These are phyloP conservation scores for Pteropus alecto DNA, from an alignment of 2,113 vertebrate genomes.

Conservation along the genomic window DNA sequence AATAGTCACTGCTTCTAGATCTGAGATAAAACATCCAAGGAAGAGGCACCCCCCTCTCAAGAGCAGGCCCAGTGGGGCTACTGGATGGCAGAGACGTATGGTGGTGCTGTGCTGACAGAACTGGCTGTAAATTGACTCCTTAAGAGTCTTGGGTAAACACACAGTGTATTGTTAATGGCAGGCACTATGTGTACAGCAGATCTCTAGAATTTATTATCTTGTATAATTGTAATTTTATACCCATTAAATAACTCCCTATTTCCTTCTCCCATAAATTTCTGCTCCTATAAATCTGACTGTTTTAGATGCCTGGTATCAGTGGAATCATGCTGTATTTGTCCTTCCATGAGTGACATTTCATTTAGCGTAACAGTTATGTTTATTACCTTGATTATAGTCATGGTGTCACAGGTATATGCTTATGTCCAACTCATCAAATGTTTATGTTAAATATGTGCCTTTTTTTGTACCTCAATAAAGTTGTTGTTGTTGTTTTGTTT, in stretches of 20 bases:
- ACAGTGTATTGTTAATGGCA: neutral
- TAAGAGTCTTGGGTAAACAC: neutral
- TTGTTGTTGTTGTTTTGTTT: neutral
- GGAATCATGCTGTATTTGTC: neutral
- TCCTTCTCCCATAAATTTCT: neutral
- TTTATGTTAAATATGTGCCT: neutral
- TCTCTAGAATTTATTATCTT: neutral
- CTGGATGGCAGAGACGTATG: neutral
- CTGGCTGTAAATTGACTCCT: neutral
- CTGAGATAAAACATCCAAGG: neutral
- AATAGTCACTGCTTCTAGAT: no score
- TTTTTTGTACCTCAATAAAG: neutral
- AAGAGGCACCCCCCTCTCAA: fast-evolving
- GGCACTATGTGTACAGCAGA: neutral
- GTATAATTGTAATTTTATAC: neutral
- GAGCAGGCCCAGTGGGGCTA: no score
- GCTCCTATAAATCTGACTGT: neutral
- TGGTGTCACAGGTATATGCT: no score
- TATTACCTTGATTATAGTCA: neutral
- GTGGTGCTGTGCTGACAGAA: neutral
- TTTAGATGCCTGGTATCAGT: neutral
- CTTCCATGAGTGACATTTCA: neutral
- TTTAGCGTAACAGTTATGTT: neutral
- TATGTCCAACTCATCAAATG: neutral
- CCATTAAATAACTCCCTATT: neutral